phyloP scores from a whole-genome alignment of 2,888 invertebrate species.

The Silvanus unidentatus region DNA sequence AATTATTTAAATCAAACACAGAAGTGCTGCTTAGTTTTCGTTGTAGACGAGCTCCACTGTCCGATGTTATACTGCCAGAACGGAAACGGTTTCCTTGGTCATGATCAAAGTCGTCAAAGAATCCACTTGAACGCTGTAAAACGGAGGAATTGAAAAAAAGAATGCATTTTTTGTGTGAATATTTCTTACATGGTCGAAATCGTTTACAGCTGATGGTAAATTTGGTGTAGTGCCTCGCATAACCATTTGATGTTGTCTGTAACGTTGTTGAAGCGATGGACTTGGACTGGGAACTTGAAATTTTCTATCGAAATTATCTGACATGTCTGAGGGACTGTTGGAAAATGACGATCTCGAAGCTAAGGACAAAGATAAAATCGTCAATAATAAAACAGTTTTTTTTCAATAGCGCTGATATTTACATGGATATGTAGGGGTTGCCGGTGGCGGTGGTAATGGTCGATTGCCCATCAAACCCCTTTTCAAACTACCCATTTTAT shows the following conservation, averaged over 20 bases:
- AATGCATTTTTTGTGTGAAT: neutral
- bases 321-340: slow-evolving; percentile 28
- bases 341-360: slow-evolving; percentile 35
- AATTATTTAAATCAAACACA: slow-evolving; percentile 51
- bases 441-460: slow-evolving; percentile 54
- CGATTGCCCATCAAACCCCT: slow-evolving; percentile 46
- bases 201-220: slow-evolving; percentile 38
- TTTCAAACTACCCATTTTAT: slow-evolving; percentile 50
- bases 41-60: slow-evolving; percentile 25
- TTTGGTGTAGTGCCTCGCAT: slow-evolving; percentile 47
- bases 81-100: slow-evolving; percentile 40
- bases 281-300: slow-evolving; percentile 36
- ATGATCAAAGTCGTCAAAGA: slow-evolving; percentile 45
- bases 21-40: slow-evolving; percentile 48
- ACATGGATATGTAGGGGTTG: slow-evolving; percentile 24
- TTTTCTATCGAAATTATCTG: slow-evolving; percentile 27
- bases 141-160: too few species aligned
- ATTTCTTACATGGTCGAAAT: slow-evolving; percentile 36
- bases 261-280: slow-evolving; percentile 51
- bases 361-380: slow-evolving; percentile 17
- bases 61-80: slow-evolving; percentile 43
- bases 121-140: slow-evolving; percentile 45
- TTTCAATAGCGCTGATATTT: slow-evolving; percentile 11
- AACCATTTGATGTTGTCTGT: slow-evolving; percentile 53
- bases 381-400: too few species aligned